Evolutionary conservation across 2,888 invertebrate species (phyloP).

Genomic region (Hirtodrosophila cameraria): DNA sequence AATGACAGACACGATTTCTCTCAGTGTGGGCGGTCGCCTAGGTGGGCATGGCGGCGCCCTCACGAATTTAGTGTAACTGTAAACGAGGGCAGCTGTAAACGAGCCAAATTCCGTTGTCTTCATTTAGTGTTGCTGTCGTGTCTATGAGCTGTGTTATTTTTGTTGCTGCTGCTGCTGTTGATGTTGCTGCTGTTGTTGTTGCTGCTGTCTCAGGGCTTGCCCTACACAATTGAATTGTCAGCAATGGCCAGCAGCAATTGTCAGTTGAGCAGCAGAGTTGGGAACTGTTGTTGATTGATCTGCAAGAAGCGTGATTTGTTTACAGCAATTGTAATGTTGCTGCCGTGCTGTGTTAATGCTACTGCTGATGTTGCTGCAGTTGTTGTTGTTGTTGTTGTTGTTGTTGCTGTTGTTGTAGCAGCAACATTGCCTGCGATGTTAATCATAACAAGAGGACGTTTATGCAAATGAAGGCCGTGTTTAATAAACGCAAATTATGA

Average conservation of each 20-base stretch:
- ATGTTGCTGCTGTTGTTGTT: slow-evolving; percentile 10
- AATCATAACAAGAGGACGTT: slow-evolving; percentile 60
- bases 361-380: slow-evolving; percentile 5
- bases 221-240: slow-evolving; percentile 66
- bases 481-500: slow-evolving; percentile 79
- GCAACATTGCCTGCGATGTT: slow-evolving; percentile 50
- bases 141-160: slow-evolving; percentile 14
- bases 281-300: slow-evolving; percentile 69
- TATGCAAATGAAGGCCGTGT: slow-evolving; percentile 72
- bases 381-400: slow-evolving; percentile 18
- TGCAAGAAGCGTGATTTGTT: slow-evolving; percentile 72
- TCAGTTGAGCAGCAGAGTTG: slow-evolving; percentile 47
- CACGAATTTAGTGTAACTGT: slow-evolving; percentile 70
- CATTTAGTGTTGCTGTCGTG: slow-evolving; percentile 59
- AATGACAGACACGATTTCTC: slow-evolving; percentile 66
- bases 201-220: background rate
- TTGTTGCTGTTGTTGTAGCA: slow-evolving; percentile 28
- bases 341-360: slow-evolving; percentile 22
- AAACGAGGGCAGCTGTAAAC: slow-evolving; percentile 33
- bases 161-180: slow-evolving; percentile 5
- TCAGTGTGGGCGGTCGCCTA: slow-evolving; percentile 41
- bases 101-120: slow-evolving; percentile 26
- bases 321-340: slow-evolving; percentile 62
- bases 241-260: slow-evolving; percentile 40
- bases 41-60: slow-evolving; percentile 58